phyloP scores from a whole-genome alignment of 2,797 vertebrate genomes.

The Silurus lanzhouensis region DNA sequence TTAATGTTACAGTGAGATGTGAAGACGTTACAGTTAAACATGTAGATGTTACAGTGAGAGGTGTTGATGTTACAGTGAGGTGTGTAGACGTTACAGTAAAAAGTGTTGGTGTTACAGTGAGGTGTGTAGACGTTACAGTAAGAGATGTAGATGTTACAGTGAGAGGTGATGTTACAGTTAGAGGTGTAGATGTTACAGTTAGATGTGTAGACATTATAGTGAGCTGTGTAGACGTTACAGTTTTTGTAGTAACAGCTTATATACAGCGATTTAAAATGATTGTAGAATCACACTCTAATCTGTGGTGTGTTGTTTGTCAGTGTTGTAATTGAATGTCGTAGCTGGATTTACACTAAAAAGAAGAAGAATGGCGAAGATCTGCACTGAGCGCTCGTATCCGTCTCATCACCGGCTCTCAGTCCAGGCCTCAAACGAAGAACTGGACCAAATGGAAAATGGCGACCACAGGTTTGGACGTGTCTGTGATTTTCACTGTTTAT shows the following conservation, averaged over 20 bases:
- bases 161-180: constrained; percentile 43
- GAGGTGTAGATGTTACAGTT: constrained; percentile 20
- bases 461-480: constrained; percentile 76
- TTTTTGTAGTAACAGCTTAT: not conserved
- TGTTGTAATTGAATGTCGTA: constrained; percentile 60
- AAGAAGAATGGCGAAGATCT: constrained; percentile 71
- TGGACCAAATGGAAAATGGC: constrained; percentile 79
- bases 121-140: constrained; percentile 40
- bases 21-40: not conserved
- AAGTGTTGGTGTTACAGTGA: constrained; percentile 17
- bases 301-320: not conserved
- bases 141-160: not conserved
- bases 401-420: constrained; percentile 61
- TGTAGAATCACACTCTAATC: not conserved
- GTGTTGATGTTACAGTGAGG: not conserved
- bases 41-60: not conserved
- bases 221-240: too few species aligned
- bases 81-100: not conserved
- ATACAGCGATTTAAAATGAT: not conserved
- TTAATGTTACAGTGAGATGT: not conserved
- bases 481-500: not conserved
- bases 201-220: not conserved
- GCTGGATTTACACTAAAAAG: constrained; percentile 41
- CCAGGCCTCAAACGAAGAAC: constrained; percentile 72
- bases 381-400: constrained; percentile 77